phyloP scores from a whole-genome alignment of 2,888 invertebrate genomes.

The Caenorhabditis drosophilae region DNA sequence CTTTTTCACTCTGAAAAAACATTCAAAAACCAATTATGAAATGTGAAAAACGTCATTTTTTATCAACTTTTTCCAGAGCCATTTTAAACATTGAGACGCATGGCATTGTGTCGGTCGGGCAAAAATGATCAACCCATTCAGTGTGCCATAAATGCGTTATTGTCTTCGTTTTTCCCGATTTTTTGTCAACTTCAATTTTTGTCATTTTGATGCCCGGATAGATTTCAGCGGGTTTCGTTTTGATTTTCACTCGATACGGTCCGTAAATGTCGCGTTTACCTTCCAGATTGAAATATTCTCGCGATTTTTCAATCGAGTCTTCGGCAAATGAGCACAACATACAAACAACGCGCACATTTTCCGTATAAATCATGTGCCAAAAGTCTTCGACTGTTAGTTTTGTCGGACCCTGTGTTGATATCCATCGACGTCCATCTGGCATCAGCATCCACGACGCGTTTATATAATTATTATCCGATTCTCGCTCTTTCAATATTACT shows the following conservation, averaged over 20 bases:
- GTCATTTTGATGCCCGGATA: neutral
- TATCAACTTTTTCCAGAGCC: neutral
- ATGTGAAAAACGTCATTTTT: neutral
- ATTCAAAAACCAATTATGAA: neutral
- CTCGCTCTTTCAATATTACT: conserved; percentile 2
- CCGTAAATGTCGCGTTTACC: conserved; percentile 3
- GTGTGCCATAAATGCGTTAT: conserved; percentile 2
- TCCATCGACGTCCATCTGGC: conserved; percentile 5
- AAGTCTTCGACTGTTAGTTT: conserved; percentile 3
- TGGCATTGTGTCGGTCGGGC: conserved; percentile 1
- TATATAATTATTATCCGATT: neutral
- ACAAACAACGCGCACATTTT: neutral
- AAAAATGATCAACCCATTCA: conserved; percentile 6
- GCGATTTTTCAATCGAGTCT: conserved; percentile 1
- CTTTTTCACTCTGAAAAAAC: neutral
- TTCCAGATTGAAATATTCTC: conserved; percentile 4
- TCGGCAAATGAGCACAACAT: conserved; percentile 7
- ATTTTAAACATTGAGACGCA: conserved; percentile 1
- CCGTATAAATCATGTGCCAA: conserved; percentile 4
- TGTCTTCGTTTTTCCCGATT: no score
- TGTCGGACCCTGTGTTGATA: conserved; percentile 1
- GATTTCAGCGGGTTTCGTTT: neutral
- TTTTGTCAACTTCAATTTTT: conserved; percentile 1
- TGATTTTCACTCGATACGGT: neutral
- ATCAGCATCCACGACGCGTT: conserved; percentile 5